Evolutionary conservation across 2,797 vertebrate species (phyloP).

Genomic region (Percopsis omiscomaycus): DNA sequence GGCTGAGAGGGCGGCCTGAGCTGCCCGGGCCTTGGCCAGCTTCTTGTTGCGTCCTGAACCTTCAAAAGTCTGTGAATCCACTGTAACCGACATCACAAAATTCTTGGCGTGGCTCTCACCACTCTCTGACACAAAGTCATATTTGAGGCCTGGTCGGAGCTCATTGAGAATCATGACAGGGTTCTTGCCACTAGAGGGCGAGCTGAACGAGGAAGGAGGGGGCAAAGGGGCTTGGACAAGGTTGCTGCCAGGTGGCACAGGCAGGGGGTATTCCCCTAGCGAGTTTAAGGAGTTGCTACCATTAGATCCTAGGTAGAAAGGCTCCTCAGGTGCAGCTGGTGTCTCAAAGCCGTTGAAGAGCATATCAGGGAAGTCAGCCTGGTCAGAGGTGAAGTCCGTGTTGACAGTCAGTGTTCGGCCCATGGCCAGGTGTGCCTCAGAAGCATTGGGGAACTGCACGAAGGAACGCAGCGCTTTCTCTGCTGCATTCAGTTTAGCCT

Average conservation of each 20-base stretch:
- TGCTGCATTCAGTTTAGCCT: slow-evolving; percentile 93
- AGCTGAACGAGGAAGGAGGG: slow-evolving; percentile 79
- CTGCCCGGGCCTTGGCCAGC: slow-evolving; percentile 94
- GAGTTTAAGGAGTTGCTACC: slow-evolving; percentile 87
- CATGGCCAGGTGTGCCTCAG: slow-evolving; percentile 96
- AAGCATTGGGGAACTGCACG: slow-evolving; percentile 96
- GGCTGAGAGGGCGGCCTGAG: slow-evolving; percentile 90
- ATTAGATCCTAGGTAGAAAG: slow-evolving; percentile 89
- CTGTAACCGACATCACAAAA: slow-evolving; percentile 96
- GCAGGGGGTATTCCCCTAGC: slow-evolving; percentile 83
- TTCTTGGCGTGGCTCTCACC: slow-evolving; percentile 98
- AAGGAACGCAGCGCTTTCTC: slow-evolving; percentile 96
- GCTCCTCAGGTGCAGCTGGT: slow-evolving; percentile 79
- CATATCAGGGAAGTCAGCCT: slow-evolving; percentile 93
- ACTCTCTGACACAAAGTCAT: slow-evolving; percentile 95
- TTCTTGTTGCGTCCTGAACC: slow-evolving; percentile 98
- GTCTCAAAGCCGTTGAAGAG: slow-evolving; percentile 98
- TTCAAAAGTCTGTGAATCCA: slow-evolving; percentile 92
- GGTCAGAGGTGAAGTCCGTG: slow-evolving; percentile 96
- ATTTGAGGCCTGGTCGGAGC: slow-evolving; percentile 93
- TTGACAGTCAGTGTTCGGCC: slow-evolving; percentile 90
- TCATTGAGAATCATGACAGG: slow-evolving; percentile 98
- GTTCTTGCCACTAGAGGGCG: slow-evolving; percentile 89
- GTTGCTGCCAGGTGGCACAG: slow-evolving; percentile 75
- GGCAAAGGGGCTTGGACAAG: slow-evolving; percentile 86